phyloP scores from a whole-genome alignment of 1,140 invertebrate genomes.

The Archivesica marissinica region DNA sequence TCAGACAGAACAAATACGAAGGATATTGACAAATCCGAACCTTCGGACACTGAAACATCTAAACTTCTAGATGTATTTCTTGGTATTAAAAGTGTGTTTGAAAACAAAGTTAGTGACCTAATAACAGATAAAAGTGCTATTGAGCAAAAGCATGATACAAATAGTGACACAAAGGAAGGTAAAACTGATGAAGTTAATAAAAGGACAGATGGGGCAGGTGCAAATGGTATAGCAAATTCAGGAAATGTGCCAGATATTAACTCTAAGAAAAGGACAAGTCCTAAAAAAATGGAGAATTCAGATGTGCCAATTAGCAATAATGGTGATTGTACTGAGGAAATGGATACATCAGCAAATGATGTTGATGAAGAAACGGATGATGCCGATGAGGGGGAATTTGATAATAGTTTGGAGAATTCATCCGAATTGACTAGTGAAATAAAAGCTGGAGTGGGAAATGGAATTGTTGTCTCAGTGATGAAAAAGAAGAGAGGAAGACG shows the following conservation, averaged over 20 bases:
- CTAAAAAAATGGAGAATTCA: too few species aligned
- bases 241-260: too few species aligned
- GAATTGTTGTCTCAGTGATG: constrained; percentile 11
- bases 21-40: background rate
- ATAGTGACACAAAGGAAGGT: background rate
- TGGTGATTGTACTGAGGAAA: background rate
- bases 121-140: background rate
- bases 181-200: background rate
- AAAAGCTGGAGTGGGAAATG: constrained; percentile 12
- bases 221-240: background rate
- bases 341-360: constrained; percentile 11
- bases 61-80: background rate
- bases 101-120: background rate
- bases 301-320: background rate
- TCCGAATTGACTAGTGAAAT: constrained; percentile 21
- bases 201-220: background rate
- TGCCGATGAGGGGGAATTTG: constrained; percentile 6
- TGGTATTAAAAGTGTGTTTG: background rate
- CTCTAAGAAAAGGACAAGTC: background rate
- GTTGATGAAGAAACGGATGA: constrained; percentile 1
- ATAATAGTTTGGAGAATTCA: background rate
- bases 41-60: background rate
- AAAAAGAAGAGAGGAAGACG: background rate
- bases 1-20: background rate
- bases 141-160: background rate